Base-by-base conservation (phyloP, 2,113 vertebrate species). In the Ascaphus truei region DNA sequence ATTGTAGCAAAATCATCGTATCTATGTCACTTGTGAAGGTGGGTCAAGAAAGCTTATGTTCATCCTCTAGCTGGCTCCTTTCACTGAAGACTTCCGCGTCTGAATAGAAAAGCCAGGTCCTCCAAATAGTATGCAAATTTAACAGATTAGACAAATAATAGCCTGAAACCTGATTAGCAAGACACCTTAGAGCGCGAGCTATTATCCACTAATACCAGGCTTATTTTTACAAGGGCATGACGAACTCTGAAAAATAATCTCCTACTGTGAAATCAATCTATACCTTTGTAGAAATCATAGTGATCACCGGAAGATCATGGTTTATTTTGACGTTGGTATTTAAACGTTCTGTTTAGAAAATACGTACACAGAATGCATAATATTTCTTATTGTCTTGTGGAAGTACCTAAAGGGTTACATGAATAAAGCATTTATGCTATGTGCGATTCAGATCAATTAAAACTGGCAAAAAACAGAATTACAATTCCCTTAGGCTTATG, bases 111-210 rank as follows among this genome's bases (percentile, higher is more conserved):
- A 68, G 26, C 41, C 48, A 25, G 65, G 65, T 58, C 65, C 58
- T 48, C 26, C 65, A 66, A 56, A 27, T 37, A 45, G 29, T 68
- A 25, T 58, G 29, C n/a, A 45, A 34, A 68, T 57, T 27, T 43
- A 45, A 58, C 65, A 68, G 65, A 68, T 48, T 58, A 58, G 29
- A 48, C 29, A 56, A 58, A 47, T 68, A 68, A 68, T 68, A 58
- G 37, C 37, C 45, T 36, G 6, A 68, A 34, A 57, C 36, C 27
- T 34, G 56, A 68, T 68, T 58, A 68, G 41, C 15, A 45, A 57
- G 39, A 68, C 64, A 68, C 64, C 64, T 57, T 8, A 45, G 64
- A 56, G 52, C 47, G 52, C 64, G 45, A 26, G 65, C 65, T 33
- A 58, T 58, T 68, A 68, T 58, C 39, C 65, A 34, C 8, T 68